Conservation (phyloP, 2,888 invertebrate species). For the Hirtodrosophila confusa region DNA sequence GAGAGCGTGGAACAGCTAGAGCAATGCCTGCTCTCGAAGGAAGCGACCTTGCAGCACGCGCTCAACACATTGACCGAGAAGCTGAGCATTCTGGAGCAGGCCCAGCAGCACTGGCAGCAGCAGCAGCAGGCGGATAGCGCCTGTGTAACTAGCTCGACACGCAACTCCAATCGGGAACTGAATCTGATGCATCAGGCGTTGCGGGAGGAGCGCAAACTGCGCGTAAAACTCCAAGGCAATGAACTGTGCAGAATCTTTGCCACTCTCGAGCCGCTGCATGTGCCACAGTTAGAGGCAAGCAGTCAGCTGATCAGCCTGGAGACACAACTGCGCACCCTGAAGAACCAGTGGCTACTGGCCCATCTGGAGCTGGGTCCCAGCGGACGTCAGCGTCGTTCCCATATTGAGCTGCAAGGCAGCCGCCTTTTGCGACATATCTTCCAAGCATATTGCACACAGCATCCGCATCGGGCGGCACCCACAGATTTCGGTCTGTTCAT, state of each 20-base stretch:
- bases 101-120: conserved; percentile 93
- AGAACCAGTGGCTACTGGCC: conserved; percentile 78
- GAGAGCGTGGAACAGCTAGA: conserved; percentile 88
- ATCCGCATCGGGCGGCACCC: conserved; percentile 81
- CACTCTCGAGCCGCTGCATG: conserved; percentile 85
- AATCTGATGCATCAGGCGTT: conserved; percentile 66
- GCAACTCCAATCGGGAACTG: conserved; percentile 67
- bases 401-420: conserved; percentile 67
- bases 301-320: conserved; percentile 80
- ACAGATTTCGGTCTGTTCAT: conserved; percentile 82
- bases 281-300: conserved; percentile 82
- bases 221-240: conserved; percentile 85
- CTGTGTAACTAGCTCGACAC: conserved; percentile 75
- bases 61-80: conserved; percentile 96
- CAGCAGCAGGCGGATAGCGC: conserved; percentile 86
- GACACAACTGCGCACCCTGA: conserved; percentile 54
- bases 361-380: conserved; percentile 63
- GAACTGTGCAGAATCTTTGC: conserved; percentile 85
- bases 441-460: conserved; percentile 80
- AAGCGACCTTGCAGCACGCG: conserved; percentile 97
- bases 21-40: conserved; percentile 90
- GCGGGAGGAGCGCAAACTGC: conserved; percentile 86
- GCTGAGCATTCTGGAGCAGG: conserved; percentile 94
- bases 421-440: conserved; percentile 80
- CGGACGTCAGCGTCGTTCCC: conserved; percentile 61